A percentile compares a stretch with the other conserved stretches of the same genome.
Evolutionary conservation across 2,113 vertebrate genomes (phyloP).

Genomic region (Trinectes maculatus): DNA sequence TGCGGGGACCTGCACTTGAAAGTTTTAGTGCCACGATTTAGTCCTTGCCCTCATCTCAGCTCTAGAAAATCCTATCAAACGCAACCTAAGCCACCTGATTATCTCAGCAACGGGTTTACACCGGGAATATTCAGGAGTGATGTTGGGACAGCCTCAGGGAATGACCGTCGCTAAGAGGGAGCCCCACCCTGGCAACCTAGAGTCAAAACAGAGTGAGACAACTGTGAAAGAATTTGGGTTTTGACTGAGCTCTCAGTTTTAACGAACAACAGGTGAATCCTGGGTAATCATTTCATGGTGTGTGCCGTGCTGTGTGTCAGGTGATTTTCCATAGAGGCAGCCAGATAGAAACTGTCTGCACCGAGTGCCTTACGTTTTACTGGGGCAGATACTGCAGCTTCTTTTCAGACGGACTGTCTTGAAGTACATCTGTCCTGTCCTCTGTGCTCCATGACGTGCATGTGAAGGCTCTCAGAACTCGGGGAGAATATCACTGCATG

Average conservation of each 20-base stretch:
- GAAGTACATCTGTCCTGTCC: not conserved
- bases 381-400: not conserved
- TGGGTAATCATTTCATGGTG: slow-evolving; percentile 22
- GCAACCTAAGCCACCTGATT: slow-evolving; percentile 49
- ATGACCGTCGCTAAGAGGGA: slow-evolving; percentile 23
- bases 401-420: slow-evolving; percentile 8
- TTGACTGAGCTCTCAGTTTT: slow-evolving; percentile 6
- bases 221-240: slow-evolving; percentile 31
- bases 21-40: slow-evolving; percentile 73
- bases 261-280: slow-evolving; percentile 60
- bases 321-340: slow-evolving; percentile 19
- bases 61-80: slow-evolving; percentile 49
- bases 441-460: slow-evolving; percentile 4
- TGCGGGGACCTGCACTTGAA: slow-evolving; percentile 60
- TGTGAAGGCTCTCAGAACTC: slow-evolving; percentile 9
- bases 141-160: slow-evolving; percentile 22
- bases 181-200: slow-evolving; percentile 59
- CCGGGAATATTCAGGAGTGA: slow-evolving; percentile 17
- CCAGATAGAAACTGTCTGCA: not conserved
- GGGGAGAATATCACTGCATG: slow-evolving; percentile 8
- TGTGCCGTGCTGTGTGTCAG: not conserved
- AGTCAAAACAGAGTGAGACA: slow-evolving; percentile 60
- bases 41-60: slow-evolving; percentile 58
- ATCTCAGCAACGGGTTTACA: slow-evolving; percentile 35
- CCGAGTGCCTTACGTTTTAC: not conserved